Percentiles rank a stretch among this genome's conserved stretches.
phyloP scores from a whole-genome alignment of 2,888 invertebrate genomes.

The Empis livida region DNA sequence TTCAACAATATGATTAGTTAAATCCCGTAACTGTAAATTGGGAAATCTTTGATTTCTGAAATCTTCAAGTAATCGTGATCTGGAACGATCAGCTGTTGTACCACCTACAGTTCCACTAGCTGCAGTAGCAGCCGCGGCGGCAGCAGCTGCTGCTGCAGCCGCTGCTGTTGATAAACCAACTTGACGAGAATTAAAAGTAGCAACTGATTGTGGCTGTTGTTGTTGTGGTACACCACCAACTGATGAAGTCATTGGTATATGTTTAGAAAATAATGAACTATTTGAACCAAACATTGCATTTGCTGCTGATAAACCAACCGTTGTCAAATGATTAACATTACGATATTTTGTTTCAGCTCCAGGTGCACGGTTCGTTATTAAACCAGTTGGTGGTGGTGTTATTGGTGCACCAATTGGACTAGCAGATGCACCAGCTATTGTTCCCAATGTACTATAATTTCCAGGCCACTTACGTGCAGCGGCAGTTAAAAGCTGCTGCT shows the following conservation, averaged over 20 bases:
- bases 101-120: constrained; percentile 37
- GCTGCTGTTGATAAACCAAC: constrained; percentile 17
- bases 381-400: constrained; percentile 54
- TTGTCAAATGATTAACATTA: constrained; percentile 41
- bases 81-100: constrained; percentile 35
- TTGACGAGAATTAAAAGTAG: constrained; percentile 2
- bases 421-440: constrained; percentile 30
- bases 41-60: constrained; percentile 85
- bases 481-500: constrained; percentile 16
- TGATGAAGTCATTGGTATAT: constrained; percentile 31
- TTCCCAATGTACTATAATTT: constrained; percentile 31
- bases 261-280: constrained; percentile 61
- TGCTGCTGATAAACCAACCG: constrained; percentile 30
- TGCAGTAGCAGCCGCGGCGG: constrained; percentile 35
- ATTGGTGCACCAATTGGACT: constrained; percentile 44
- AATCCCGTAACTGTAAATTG: constrained; percentile 79
- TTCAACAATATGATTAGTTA: constrained; percentile 96
- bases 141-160: constrained; percentile 22
- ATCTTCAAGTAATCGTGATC: constrained; percentile 88
- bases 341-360: constrained; percentile 82
- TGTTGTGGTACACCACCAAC: constrained; percentile 20
- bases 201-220: constrained; percentile 15
- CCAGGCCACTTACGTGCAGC: constrained; percentile 41
- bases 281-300: constrained; percentile 59
- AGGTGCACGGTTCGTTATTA: constrained; percentile 61